Conservation (phyloP, 2,888 invertebrate species). For the Oegoconia quadripuncta region DNA sequence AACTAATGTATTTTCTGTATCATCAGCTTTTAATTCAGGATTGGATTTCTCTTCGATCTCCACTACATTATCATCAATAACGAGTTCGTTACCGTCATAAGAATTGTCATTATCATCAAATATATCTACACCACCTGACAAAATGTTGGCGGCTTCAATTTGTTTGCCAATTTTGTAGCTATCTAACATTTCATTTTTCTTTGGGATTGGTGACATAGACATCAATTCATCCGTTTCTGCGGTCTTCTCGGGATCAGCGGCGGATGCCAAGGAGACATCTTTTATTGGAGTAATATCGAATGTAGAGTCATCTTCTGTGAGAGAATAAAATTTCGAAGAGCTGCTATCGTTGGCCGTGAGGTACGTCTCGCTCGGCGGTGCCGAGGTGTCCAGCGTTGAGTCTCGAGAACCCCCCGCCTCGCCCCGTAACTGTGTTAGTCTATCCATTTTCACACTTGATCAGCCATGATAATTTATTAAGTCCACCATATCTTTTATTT, state of each 20-base stretch:
- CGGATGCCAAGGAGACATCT: conserved; percentile 44
- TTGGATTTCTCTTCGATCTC: conserved; percentile 38
- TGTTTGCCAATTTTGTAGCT: conserved; percentile 65
- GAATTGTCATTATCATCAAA: conserved; percentile 77
- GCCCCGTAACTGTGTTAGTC: conserved; percentile 64
- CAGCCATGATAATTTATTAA: conserved; percentile 52
- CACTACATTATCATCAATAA: conserved; percentile 66
- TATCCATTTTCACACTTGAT: conserved; percentile 76
- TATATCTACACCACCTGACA: conserved; percentile 71
- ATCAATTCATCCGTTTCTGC: conserved; percentile 47
- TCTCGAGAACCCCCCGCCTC: conserved; percentile 58
- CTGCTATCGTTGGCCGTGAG: conserved; percentile 64
- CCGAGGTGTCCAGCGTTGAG: conserved; percentile 60
- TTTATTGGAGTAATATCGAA: conserved; percentile 57
- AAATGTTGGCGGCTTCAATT: conserved; percentile 70
- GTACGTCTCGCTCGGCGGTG: conserved; percentile 59
- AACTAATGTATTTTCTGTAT: too few species aligned
- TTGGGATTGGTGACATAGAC: conserved; percentile 59
- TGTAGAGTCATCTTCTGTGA: conserved; percentile 63
- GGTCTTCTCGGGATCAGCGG: conserved; percentile 37
- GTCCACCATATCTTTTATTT: conserved; percentile 17
- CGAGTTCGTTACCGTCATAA: conserved; percentile 68
- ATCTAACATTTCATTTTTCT: conserved; percentile 53
- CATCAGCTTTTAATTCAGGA: too few species aligned
- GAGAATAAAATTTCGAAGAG: conserved; percentile 65